Evolutionary conservation across 2,888 invertebrate genomes (phyloP), one percentile per base, ranked within the genome.

Genomic region (Agrotis clavis): DNA sequence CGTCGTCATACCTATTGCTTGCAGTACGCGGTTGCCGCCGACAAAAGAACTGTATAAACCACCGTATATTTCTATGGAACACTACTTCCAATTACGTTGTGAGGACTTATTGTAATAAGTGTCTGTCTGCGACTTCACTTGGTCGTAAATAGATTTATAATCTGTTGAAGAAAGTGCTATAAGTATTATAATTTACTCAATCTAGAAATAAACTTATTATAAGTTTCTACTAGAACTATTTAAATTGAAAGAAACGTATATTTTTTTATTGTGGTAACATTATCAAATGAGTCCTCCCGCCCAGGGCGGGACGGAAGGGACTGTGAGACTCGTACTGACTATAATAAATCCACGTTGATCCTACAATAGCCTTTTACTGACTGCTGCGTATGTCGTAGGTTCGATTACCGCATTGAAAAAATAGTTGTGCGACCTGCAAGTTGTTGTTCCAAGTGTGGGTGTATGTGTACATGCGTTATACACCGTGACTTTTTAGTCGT

Each of bases 11-110:
- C 60, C 79, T 80, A 74, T 60, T 73, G 64, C 48, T 50, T 66
- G 76, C 66, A 45, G 51, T 47, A 70, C 62, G 71, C 74, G 66
- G 66, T 57, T 74, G 50, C 67, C 48, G 74, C 60, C 71, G 72
- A 86, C 81, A 86, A 85, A 77, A 83, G 83, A 69, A 61, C 76
- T 69, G 70, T 82, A 71, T 74, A 72, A 67, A 61, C 59, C 59
- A 41, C 19, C 53, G 78, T 68, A 70, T 71, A 73, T 72, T 84
- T 74, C 71, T 74, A 72, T 64, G 65, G 56, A 16, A 67, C 45
- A 67, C 68, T 64, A 79, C 74, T 77, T 79, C 66, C 65, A 76
- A 79, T 79, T 67, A 74, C 19, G 53, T 25, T 18, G 35, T 59
- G 54, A 70, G 50, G 45, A 65, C 53, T 68, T 71, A 57, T 60